Evolutionary conservation across 1,140 invertebrate genomes (phyloP).

Genomic region (Pseudomyrmex cubaensis): DNA sequence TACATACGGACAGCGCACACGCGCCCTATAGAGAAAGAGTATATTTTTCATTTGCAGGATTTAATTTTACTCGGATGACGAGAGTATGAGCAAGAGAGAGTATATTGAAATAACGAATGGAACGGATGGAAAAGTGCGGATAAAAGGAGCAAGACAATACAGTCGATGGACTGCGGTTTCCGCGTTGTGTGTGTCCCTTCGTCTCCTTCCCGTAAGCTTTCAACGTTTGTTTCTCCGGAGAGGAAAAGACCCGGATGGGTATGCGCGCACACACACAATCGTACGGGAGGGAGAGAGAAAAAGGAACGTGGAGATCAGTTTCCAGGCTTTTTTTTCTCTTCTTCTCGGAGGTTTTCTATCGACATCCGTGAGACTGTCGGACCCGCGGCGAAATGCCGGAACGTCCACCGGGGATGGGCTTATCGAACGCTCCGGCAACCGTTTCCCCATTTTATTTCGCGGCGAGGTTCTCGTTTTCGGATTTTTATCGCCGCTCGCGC

Average conservation of each 20-base stretch:
- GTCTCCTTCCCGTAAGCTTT: slow-evolving; percentile 33
- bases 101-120: slow-evolving; percentile 34
- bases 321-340: slow-evolving; percentile 20
- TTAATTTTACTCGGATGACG: neutral
- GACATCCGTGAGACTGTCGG: slow-evolving; percentile 29
- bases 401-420: slow-evolving; percentile 51
- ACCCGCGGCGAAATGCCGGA: slow-evolving; percentile 44
- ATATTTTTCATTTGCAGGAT: slow-evolving; percentile 27
- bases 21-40: neutral
- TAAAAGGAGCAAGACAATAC: slow-evolving; percentile 15
- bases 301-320: slow-evolving; percentile 53
- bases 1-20: neutral
- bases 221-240: slow-evolving; percentile 26
- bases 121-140: neutral
- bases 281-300: neutral
- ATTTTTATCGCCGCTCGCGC: slow-evolving; percentile 39
- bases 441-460: slow-evolving; percentile 53
- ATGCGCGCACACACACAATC: slow-evolving; percentile 1
- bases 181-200: slow-evolving; percentile 14
- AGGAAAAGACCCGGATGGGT: neutral
- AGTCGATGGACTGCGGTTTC: slow-evolving; percentile 24
- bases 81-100: neutral
- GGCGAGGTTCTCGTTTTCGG: slow-evolving; percentile 42
- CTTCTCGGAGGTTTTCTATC: slow-evolving; percentile 12
- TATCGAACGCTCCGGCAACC: slow-evolving; percentile 40